phyloP scores from a whole-genome alignment of 2,797 vertebrate species.

The Sus cebifrons region DNA sequence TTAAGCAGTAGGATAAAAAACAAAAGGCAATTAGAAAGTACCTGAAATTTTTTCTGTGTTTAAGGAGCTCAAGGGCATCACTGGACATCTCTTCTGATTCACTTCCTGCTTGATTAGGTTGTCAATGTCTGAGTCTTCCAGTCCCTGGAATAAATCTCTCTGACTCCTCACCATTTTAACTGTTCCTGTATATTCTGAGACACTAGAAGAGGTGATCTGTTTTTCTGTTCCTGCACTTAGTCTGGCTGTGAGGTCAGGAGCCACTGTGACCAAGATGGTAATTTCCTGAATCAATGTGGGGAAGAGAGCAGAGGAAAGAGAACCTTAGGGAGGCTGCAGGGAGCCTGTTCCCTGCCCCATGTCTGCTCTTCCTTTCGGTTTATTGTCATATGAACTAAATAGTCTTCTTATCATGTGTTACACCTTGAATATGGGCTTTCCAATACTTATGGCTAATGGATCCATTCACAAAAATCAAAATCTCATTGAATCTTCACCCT shows the following conservation, averaged over 20 bases:
- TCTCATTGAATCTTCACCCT: not conserved
- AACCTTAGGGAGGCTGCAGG: not conserved
- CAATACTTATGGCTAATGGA: not conserved
- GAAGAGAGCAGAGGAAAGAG: not conserved
- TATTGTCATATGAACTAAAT: not conserved
- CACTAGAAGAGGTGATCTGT: not conserved
- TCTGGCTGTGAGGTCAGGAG: not conserved
- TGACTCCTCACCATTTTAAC: not conserved
- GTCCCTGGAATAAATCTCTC: conserved; percentile 1
- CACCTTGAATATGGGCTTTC: not conserved
- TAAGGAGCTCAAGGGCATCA: not conserved
- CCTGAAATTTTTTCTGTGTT: conserved; percentile 45
- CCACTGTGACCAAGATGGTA: not conserved
- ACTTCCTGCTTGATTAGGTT: conserved; percentile 25
- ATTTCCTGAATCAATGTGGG: not conserved
- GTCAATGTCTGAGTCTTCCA: not conserved
- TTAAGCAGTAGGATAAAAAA: conserved; percentile 12
- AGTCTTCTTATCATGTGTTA: not conserved
- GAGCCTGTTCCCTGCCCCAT: not conserved
- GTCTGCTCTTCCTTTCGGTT: not conserved
- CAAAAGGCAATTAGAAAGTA: conserved; percentile 46
- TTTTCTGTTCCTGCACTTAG: not conserved
- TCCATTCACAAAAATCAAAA: not conserved
- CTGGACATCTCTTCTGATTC: conserved; percentile 25
- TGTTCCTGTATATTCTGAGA: not conserved